Evolutionary conservation across 2,888 invertebrate species (phyloP).

Genomic region (Pterostichus madidus): DNA sequence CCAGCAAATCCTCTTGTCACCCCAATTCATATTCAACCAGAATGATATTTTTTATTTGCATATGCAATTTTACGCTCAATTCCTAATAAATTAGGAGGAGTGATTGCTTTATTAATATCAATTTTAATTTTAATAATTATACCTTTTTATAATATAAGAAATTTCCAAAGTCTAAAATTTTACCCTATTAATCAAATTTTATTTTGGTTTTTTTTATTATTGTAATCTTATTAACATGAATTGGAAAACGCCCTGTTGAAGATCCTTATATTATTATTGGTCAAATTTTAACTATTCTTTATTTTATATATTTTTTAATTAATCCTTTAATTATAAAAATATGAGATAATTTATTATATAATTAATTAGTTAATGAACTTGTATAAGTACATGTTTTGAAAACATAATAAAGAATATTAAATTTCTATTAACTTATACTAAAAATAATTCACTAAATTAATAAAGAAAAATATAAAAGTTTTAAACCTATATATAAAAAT

Average conservation of each 20-base stretch:
- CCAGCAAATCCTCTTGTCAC: slow-evolving; percentile 85
- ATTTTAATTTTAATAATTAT: slow-evolving; percentile 83
- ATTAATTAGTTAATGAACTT: slow-evolving; percentile 82
- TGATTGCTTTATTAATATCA: slow-evolving; percentile 83
- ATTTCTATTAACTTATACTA: slow-evolving; percentile 76
- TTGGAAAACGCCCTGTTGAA: too few species aligned
- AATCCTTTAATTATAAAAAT: too few species aligned
- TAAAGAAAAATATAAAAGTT: slow-evolving; percentile 74
- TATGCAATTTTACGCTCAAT: slow-evolving; percentile 87
- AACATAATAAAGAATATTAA: slow-evolving; percentile 82
- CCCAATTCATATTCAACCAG: slow-evolving; percentile 74
- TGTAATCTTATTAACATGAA: too few species aligned
- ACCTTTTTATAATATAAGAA: too few species aligned
- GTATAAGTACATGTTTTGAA: slow-evolving; percentile 85
- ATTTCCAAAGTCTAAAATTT: too few species aligned
- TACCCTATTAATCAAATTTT: too few species aligned
- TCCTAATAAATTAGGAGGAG: slow-evolving; percentile 89
- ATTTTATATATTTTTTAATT: too few species aligned
- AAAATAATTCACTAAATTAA: slow-evolving; percentile 75
- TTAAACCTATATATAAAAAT: slow-evolving; percentile 80
- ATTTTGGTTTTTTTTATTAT: too few species aligned
- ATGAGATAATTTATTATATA: too few species aligned
- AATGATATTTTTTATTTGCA: slow-evolving; percentile 90
- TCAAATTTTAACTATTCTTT: too few species aligned
- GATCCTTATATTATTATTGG: slow-evolving; percentile 71